Evolutionary conservation across 2,113 vertebrate species (phyloP).

Genomic region (Colinus virginianus): DNA sequence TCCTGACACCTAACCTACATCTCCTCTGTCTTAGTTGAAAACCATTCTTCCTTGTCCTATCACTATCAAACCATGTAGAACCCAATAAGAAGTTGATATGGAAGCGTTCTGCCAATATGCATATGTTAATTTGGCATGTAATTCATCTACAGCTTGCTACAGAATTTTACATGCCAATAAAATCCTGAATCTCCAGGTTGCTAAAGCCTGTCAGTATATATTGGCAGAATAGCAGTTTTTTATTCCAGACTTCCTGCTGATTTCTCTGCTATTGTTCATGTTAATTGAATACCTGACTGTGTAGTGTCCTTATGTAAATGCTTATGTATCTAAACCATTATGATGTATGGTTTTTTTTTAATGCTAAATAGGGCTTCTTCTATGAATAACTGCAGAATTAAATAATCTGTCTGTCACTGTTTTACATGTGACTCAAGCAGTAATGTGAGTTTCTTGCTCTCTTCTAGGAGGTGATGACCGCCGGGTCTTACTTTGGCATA

Average conservation of each 20-base stretch:
- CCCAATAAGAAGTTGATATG: background rate
- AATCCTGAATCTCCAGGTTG: background rate
- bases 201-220: background rate
- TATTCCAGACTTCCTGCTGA: slow-evolving; percentile 10
- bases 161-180: background rate
- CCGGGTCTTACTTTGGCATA: slow-evolving; percentile 94
- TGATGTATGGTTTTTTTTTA: background rate
- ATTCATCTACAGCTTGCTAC: background rate
- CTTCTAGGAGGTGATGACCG: slow-evolving; percentile 94
- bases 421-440: background rate
- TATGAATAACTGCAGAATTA: background rate
- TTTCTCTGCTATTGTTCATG: slow-evolving; percentile 5
- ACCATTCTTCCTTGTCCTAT: too few species aligned
- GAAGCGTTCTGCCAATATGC: slow-evolving; percentile 16
- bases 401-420: background rate
- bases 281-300: background rate
- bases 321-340: background rate
- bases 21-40: too few species aligned
- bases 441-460: slow-evolving; percentile 49
- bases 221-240: slow-evolving; percentile 33
- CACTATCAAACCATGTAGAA: too few species aligned
- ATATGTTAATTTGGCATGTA: slow-evolving; percentile 19
- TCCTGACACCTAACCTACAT: too few species aligned
- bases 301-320: background rate
- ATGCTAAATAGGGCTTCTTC: background rate